These are phyloP conservation scores for Artemia sp. DNA, from an alignment of 2,888 invertebrate genomes.

Conservation along the genomic window DNA sequence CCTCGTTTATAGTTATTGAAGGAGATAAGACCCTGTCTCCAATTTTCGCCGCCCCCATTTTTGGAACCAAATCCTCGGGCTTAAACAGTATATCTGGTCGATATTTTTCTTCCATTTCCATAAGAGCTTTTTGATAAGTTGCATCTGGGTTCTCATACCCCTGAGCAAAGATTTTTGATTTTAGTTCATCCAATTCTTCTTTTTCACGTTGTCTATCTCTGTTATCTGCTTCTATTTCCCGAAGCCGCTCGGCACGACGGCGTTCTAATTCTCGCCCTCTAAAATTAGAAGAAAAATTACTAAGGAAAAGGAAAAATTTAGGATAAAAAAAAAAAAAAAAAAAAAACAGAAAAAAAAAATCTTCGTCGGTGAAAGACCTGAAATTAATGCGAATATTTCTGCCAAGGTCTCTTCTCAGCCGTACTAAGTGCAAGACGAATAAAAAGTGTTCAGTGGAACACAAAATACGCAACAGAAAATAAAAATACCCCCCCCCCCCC, in stretches of 20 bases:
- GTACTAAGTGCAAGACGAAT: no score
- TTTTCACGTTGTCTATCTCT: constrained; percentile 76
- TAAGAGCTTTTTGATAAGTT: constrained; percentile 30
- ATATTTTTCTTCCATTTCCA: constrained; percentile 63
- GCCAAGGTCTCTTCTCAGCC: no score
- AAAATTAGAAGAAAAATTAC: constrained; percentile 23
- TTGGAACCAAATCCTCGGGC: constrained; percentile 27
- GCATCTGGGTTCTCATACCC: constrained; percentile 37
- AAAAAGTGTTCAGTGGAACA: no score
- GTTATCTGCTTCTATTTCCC: constrained; percentile 79
- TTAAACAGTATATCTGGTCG: constrained; percentile 59
- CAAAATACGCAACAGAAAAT: no score
- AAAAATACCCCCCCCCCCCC: no score
- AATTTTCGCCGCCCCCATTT: not conserved
- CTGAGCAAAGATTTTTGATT: constrained; percentile 45
- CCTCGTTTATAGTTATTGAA: not conserved
- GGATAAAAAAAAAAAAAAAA: no score
- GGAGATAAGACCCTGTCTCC: not conserved
- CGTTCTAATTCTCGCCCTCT: constrained; percentile 72
- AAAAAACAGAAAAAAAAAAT: no score
- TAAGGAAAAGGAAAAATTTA: not conserved
- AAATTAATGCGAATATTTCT: no score
- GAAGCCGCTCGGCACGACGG: constrained; percentile 74
- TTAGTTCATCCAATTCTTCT: constrained; percentile 68
- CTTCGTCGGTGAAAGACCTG: no score